These are phyloP conservation scores for Trogon surrucura DNA, from an alignment of 2,113 vertebrate species.

Conservation along the genomic window DNA sequence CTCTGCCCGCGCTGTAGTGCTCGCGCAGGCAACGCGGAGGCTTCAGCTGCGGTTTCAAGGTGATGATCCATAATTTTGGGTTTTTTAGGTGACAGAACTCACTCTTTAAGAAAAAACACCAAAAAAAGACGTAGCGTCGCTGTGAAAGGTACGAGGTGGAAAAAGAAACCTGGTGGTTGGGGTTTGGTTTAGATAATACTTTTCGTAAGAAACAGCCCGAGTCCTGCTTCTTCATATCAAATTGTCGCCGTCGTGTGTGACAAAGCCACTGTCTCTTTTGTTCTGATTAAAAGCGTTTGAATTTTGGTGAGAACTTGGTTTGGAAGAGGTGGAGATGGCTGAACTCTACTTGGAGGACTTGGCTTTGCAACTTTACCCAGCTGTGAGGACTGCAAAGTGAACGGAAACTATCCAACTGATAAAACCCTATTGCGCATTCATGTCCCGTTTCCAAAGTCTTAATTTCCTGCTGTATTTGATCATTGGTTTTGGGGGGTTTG, in stretches of 20 bases:
- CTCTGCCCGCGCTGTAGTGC: background rate
- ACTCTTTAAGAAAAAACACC: background rate
- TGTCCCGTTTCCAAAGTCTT: background rate
- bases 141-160: background rate
- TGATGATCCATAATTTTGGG: background rate
- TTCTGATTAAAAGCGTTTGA: background rate
- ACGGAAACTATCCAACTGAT: background rate
- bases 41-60: background rate
- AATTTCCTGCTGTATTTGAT: background rate
- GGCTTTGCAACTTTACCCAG: no score
- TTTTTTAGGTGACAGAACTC: background rate
- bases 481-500: accelerated
- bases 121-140: background rate
- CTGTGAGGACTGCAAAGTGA: background rate
- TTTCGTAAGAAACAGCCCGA: background rate
- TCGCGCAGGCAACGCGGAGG: background rate
- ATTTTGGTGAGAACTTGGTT: background rate
- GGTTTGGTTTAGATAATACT: background rate
- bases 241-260: accelerated
- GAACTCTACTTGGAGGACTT: background rate
- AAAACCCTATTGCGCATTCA: accelerated
- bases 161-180: background rate
- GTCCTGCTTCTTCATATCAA: background rate
- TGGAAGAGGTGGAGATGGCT: background rate
- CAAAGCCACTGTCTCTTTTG: background rate